A percentile compares a stretch with the other conserved stretches of the same genome.
Conservation (phyloP, 2,888 invertebrate species). For the Scrobipalpa atriplicella region DNA sequence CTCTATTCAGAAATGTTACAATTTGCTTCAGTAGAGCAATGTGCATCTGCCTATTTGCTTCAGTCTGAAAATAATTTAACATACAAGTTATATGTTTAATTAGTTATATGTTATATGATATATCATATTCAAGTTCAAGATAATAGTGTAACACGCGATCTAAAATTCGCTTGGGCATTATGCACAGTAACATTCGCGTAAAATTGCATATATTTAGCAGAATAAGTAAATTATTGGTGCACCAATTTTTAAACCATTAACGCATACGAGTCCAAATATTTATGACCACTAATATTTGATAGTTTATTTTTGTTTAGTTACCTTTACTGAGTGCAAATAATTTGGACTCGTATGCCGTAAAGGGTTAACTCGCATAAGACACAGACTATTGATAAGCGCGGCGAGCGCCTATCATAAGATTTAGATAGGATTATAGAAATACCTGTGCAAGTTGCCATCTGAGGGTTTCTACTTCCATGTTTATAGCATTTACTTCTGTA, state of each 20-base stretch:
- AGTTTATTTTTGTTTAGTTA: too few relatives aligned
- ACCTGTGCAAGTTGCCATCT: conserved; percentile 90
- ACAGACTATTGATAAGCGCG: too few relatives aligned
- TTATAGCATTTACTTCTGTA: conserved; percentile 78
- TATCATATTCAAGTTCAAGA: too few relatives aligned
- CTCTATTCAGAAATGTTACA: conserved; percentile 86
- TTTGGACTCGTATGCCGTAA: too few relatives aligned
- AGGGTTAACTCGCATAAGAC: too few relatives aligned
- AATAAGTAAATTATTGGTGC: conserved; percentile 49
- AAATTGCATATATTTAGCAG: conserved; percentile 1
- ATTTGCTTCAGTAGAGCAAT: conserved; percentile 88
- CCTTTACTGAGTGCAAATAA: too few relatives aligned
- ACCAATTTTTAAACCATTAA: conserved; percentile 48
- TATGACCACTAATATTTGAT: too few relatives aligned
- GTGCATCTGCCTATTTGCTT: conserved; percentile 88
- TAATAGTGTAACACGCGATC: background rate
- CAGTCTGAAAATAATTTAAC: conserved; percentile 81
- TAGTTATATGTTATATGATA: too few relatives aligned
- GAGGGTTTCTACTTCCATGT: conserved; percentile 86
- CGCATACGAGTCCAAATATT: too few relatives aligned
- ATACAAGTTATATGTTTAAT: too few relatives aligned
- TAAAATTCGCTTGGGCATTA: conserved; percentile 38
- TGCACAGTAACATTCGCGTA: conserved; percentile 44
- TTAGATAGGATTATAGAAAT: conserved; percentile 35
- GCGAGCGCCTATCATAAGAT: too few relatives aligned